A percentile compares a stretch with the other conserved stretches of the same genome.
These are phyloP conservation scores for Oscheius onirici DNA, from an alignment of 2,888 invertebrate genomes.

Conservation along the genomic window DNA sequence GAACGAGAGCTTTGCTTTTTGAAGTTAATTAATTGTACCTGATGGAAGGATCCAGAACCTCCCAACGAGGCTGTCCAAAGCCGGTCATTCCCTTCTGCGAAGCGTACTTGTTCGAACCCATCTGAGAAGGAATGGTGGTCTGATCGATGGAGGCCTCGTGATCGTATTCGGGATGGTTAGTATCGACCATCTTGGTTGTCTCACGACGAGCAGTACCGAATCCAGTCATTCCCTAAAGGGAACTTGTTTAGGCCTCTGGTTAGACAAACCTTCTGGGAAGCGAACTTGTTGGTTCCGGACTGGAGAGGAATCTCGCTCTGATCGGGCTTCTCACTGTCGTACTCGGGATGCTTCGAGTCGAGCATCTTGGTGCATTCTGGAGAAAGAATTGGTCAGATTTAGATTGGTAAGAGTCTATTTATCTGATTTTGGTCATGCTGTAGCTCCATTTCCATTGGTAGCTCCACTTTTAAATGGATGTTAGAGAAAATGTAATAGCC, in stretches of 20 bases:
- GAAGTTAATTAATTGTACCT: neutral
- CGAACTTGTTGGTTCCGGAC: constrained; percentile 70
- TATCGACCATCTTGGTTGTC: constrained; percentile 70
- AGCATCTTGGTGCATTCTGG: constrained; percentile 69
- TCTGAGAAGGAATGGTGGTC: constrained; percentile 66
- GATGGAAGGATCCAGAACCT: constrained; percentile 52
- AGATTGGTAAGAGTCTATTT: too few species aligned
- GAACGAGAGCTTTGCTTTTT: constrained; percentile 43
- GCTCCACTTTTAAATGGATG: too few species aligned
- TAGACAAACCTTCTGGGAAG: constrained; percentile 58
- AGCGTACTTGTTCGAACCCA: constrained; percentile 71
- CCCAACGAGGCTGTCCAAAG: constrained; percentile 71
- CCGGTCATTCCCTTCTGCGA: constrained; percentile 71
- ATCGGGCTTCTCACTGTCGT: constrained; percentile 70
- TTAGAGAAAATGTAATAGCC: too few species aligned
- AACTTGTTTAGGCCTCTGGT: neutral
- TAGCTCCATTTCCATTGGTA: too few species aligned
- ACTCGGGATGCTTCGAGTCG: constrained; percentile 72
- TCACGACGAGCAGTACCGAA: constrained; percentile 72
- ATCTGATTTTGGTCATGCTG: too few species aligned
- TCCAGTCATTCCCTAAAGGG: constrained; percentile 66
- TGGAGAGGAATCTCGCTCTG: constrained; percentile 71
- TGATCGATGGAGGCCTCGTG: constrained; percentile 67
- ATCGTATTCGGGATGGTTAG: constrained; percentile 71
- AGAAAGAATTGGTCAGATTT: too few species aligned